A percentile compares a stretch with the other conserved stretches of the same genome.
Conservation (phyloP, 2,113 vertebrate genomes). For the Petrocephalus microphthalmus region DNA sequence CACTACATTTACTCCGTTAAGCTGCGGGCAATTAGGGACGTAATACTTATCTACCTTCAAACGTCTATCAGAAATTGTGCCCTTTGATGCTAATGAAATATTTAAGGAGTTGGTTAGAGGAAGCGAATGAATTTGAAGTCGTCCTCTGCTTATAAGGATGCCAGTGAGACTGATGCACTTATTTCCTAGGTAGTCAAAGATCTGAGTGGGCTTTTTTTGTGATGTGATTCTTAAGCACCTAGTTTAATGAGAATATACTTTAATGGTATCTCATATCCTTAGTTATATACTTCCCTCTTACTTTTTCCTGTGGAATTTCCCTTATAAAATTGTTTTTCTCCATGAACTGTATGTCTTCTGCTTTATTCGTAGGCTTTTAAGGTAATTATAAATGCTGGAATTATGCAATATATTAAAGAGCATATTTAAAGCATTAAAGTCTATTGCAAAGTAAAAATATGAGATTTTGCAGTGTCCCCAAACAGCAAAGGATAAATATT, state of each 20-base stretch:
- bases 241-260: neutral
- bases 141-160: conserved; percentile 33
- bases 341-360: neutral
- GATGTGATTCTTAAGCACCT: neutral
- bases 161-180: neutral
- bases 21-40: conserved; percentile 61
- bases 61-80: conserved; percentile 40
- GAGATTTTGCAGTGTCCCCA: neutral
- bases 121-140: conserved; percentile 32
- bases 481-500: neutral
- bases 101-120: conserved; percentile 49
- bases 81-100: conserved; percentile 58
- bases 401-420: neutral
- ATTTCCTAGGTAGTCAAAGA: neutral
- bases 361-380: neutral
- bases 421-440: neutral
- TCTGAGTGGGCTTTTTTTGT: neutral
- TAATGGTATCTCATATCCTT: neutral
- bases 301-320: neutral
- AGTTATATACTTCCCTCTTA: neutral
- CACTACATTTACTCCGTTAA: conserved; percentile 57
- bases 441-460: neutral
- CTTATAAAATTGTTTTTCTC: neutral
- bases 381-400: neutral
- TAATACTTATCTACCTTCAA: conserved; percentile 47